Evolutionary conservation across 2,888 invertebrate genomes (phyloP), one percentile per base, ranked within the genome.

Genomic region (Holacanthella duospinosa): DNA sequence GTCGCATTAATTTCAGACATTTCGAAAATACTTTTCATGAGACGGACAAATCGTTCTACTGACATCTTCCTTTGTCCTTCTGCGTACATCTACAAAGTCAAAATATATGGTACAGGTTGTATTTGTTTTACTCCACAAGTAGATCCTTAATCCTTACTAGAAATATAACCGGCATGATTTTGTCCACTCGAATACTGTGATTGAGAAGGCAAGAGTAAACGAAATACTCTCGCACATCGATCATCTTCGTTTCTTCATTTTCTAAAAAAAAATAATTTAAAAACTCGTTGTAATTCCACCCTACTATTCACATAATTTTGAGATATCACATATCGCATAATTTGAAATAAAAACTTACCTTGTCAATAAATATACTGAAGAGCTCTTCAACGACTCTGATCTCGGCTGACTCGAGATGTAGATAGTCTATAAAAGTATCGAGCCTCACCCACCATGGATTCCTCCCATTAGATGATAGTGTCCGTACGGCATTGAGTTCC

Each of bases 171-270:
- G 62, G 63, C 4, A 63, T 62, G 16, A 68, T 59, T 54, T 57
- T 57, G 26, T 66, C 66, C 24, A 66, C 64, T 55, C 56, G 57
- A 4, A 68, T 56, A 59, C 36, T 24, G 1, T 65, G 64, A 62
- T 66, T 65, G 25, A 72, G 44, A n/a, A 71, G 53, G n/a, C 61
- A 62, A 1, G 67, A 60, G 19, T 69, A 64, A 1, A 71, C 48
- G 19, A 93, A 77, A 77, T 91, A 93, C 75, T 91, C 89, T 65
- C 88, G 84, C 75, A 92, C 85, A 77, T 87, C 86, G 66, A 89
- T 84, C 21, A 21, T 21, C 21, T 48, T 9, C 19, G 4, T 48
- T 21, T 21, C 48, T 21, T 48, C 19, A 9, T n/a, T n/a, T n/a
- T n/a, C n/a, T n/a, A n/a, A n/a, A n/a, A n/a, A n/a, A n/a, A n/a